Conservation (phyloP, 92 coral and sea anemone genomes). For the Blastomussa wellsi region DNA sequence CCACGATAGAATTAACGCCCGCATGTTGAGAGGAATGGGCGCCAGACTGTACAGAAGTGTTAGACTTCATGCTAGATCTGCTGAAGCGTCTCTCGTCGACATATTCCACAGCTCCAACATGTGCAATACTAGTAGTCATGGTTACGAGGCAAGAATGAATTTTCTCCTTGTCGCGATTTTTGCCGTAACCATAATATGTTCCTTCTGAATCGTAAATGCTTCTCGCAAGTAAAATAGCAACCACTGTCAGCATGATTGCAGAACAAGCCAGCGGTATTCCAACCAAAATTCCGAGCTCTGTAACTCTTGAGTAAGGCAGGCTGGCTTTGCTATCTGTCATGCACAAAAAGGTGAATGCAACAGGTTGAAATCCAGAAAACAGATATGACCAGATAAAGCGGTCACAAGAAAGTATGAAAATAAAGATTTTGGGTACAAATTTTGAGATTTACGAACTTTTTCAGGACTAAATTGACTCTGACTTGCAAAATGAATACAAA, state of each 20-base stretch:
- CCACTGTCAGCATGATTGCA: slow-evolving; percentile 63
- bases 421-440: too few relatives aligned
- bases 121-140: slow-evolving; percentile 77
- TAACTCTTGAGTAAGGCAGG: slow-evolving; percentile 69
- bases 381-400: too few relatives aligned
- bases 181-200: slow-evolving; percentile 77
- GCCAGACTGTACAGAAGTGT: slow-evolving; percentile 22
- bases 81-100: slow-evolving; percentile 42
- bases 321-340: slow-evolving; percentile 29
- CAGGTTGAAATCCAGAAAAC: too few relatives aligned
- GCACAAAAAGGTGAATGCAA: neutral
- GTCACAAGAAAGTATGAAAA: too few relatives aligned
- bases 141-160: slow-evolving; percentile 70
- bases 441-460: too few relatives aligned
- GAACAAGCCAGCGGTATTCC: slow-evolving; percentile 83
- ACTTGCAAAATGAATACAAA: too few relatives aligned
- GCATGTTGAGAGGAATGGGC: slow-evolving; percentile 34
- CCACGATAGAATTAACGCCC: slow-evolving; percentile 40
- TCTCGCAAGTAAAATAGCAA: slow-evolving; percentile 61
- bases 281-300: slow-evolving; percentile 74
- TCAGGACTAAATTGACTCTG: too few relatives aligned
- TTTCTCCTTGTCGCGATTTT: slow-evolving; percentile 67
- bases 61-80: slow-evolving; percentile 27
- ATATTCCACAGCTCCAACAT: slow-evolving; percentile 65
- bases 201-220: slow-evolving; percentile 81